Evolutionary conservation across 2,888 invertebrate species (phyloP).

Genomic region (Antheraea yamamai): DNA sequence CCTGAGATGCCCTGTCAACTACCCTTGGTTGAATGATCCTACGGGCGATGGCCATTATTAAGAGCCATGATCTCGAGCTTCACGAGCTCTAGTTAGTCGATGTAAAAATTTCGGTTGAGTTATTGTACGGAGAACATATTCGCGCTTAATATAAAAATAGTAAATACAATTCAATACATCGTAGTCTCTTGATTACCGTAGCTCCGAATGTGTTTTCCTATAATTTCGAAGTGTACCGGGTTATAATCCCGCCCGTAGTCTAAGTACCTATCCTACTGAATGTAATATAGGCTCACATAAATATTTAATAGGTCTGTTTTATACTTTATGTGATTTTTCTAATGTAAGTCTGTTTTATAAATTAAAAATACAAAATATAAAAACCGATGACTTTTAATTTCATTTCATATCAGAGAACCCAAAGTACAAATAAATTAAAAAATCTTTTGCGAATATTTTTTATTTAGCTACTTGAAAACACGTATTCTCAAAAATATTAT

Average conservation of each 20-base stretch:
- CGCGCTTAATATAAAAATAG: conserved; percentile 40
- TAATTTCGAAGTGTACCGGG: conserved; percentile 78
- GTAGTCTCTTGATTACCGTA: conserved; percentile 33
- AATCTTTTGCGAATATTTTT: background rate
- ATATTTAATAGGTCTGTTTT: conserved; percentile 82
- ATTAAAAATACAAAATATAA: conserved; percentile 71
- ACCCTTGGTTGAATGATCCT: conserved; percentile 97
- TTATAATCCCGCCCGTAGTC: conserved; percentile 80
- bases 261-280: conserved; percentile 79
- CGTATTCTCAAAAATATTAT: background rate
- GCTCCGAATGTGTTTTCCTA: conserved; percentile 70
- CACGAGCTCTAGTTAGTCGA: conserved; percentile 70
- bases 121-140: conserved; percentile 68
- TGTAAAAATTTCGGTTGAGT: conserved; percentile 63
- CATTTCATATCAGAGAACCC: background rate
- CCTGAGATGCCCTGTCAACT: conserved; percentile 95
- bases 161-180: conserved; percentile 19
- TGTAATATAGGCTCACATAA: conserved; percentile 83
- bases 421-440: background rate
- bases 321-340: conserved; percentile 81
- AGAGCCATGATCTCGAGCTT: conserved; percentile 73
- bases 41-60: conserved; percentile 94
- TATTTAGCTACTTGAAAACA: background rate
- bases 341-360: conserved; percentile 82
- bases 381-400: conserved; percentile 26